These are phyloP conservation scores for Acrossocheilus wenchowensis DNA, from an alignment of 2,797 vertebrate genomes.

Conservation along the genomic window DNA sequence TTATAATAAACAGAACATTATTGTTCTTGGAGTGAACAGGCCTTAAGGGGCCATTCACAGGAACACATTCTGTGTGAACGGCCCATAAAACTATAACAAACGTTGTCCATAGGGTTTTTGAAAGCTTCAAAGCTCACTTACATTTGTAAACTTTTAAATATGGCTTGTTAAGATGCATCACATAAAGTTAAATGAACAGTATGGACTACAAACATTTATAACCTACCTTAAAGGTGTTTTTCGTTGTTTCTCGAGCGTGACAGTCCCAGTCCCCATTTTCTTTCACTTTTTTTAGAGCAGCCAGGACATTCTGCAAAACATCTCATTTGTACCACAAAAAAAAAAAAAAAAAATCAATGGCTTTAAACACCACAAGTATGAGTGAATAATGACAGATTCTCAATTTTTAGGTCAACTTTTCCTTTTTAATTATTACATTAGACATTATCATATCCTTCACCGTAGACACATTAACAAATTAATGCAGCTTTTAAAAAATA, in stretches of 20 bases:
- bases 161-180: not conserved
- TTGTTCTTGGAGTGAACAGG: not conserved
- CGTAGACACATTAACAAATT: conserved; percentile 56
- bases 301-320: conserved; percentile 5
- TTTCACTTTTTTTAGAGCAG: not conserved
- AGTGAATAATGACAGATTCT: not conserved
- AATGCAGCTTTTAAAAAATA: conserved; percentile 66
- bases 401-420: conserved; percentile 6
- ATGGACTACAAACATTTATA: not conserved
- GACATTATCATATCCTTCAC: conserved; percentile 57
- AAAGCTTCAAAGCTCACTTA: not conserved
- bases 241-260: not conserved
- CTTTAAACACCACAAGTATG: not conserved
- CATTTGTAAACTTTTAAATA: not conserved
- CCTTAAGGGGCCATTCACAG: not conserved
- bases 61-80: not conserved
- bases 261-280: not conserved
- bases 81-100: not conserved
- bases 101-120: not conserved
- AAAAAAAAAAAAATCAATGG: not conserved
- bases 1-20: not conserved
- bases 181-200: not conserved
- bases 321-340: not conserved
- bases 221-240: not conserved
- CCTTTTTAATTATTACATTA: conserved; percentile 49